Conservation (phyloP, 2,888 invertebrate species). For the Drosophila recens region DNA sequence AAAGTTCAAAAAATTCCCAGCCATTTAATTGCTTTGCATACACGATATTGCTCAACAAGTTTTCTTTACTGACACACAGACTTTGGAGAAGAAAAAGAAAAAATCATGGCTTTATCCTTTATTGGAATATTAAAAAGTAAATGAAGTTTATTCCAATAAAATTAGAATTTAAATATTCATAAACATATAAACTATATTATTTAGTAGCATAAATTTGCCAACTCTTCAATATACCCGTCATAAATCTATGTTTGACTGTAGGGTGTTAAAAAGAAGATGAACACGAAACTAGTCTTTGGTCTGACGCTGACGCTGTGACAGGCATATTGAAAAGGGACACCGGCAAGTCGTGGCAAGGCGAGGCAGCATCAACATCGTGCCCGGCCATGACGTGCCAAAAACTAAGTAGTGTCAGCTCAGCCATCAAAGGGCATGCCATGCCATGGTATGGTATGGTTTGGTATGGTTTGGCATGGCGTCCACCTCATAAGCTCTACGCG, state of each 20-base stretch:
- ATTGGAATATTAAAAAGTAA: too few relatives aligned
- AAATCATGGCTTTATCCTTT: too few relatives aligned
- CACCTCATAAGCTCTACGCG: slow-evolving; percentile 48
- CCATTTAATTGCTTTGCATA: neutral
- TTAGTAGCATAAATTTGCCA: too few relatives aligned
- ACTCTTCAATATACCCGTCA: neutral
- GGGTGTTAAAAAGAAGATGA: slow-evolving; percentile 19
- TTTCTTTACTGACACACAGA: neutral
- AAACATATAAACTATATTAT: too few relatives aligned
- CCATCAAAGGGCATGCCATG: slow-evolving; percentile 72
- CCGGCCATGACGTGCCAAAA: slow-evolving; percentile 74
- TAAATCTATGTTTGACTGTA: neutral
- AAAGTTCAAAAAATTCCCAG: too few relatives aligned
- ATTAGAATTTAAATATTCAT: too few relatives aligned
- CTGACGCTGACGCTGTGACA: slow-evolving; percentile 70
- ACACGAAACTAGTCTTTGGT: slow-evolving; percentile 64
- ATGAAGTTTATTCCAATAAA: too few relatives aligned
- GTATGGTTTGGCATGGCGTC: slow-evolving; percentile 23
- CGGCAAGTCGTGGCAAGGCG: neutral
- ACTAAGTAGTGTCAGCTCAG: slow-evolving; percentile 75
- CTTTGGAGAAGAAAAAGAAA: too few relatives aligned
- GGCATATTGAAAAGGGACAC: slow-evolving; percentile 76
- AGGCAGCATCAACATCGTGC: slow-evolving; percentile 47
- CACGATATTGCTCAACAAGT: neutral
- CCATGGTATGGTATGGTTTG: slow-evolving; percentile 24